Conservation (phyloP, 37 sponge, comb jelly and placozoan species). For the Amphimedon queenslandica region DNA sequence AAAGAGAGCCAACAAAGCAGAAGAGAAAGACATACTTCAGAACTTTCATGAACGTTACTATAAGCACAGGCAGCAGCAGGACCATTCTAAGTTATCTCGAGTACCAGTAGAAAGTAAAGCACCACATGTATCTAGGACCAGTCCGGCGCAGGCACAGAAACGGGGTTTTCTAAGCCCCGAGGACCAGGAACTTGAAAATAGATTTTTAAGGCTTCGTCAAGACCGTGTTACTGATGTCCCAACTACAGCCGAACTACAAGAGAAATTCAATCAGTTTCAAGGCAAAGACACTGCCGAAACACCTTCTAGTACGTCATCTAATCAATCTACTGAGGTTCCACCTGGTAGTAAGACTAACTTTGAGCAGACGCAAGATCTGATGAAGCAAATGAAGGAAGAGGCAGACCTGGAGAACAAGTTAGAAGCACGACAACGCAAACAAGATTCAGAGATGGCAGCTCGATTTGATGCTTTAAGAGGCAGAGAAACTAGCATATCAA, state of each 20-base stretch:
- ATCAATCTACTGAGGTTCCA: not conserved
- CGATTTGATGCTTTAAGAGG: conserved; percentile 30
- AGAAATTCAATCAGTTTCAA: conserved; percentile 23
- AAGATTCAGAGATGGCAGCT: conserved; percentile 16
- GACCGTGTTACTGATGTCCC: not conserved
- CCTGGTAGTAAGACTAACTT: conserved; percentile 31
- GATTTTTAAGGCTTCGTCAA: conserved; percentile 18
- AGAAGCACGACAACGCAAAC: not conserved
- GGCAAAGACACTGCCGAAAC: not conserved
- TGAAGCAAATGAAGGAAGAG: conserved; percentile 58
- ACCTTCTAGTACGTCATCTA: too few species aligned
- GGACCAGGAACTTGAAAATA: conserved; percentile 32
- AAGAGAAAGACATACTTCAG: conserved; percentile 58
- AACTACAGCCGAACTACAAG: conserved; percentile 7
- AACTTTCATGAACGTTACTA: conserved; percentile 72
- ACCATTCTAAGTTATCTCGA: conserved; percentile 23
- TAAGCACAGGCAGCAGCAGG: conserved; percentile 28
- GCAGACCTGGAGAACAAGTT: conserved; percentile 34
- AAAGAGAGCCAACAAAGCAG: conserved; percentile 18
- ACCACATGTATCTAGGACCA: not conserved
- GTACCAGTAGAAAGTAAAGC: conserved; percentile 10
- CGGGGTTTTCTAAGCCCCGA: conserved; percentile 16
- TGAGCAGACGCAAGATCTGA: conserved; percentile 52
- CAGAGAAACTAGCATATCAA: not conserved
- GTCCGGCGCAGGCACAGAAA: not conserved